Percentiles rank a stretch among this genome's conserved stretches.
Conservation (phyloP, 1,140 invertebrate genomes). For the Galleria mellonella region DNA sequence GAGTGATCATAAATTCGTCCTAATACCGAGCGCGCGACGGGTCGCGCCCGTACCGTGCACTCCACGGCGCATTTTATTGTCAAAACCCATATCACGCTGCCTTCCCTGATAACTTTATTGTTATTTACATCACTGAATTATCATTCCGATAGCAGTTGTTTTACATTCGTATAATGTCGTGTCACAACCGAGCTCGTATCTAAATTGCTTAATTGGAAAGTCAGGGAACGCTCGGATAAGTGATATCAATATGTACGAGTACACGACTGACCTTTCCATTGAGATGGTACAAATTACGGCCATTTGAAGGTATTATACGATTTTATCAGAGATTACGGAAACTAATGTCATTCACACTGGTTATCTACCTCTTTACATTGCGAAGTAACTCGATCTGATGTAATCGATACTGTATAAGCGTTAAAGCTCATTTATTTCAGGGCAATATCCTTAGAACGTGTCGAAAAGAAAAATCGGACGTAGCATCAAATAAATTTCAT, state of each 20-base stretch:
- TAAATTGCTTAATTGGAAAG: slow-evolving; percentile 74
- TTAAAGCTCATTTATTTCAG: slow-evolving; percentile 17
- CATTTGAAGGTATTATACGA: slow-evolving; percentile 24
- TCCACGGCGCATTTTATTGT: slow-evolving; percentile 66
- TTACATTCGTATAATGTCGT: slow-evolving; percentile 66
- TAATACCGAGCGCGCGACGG: slow-evolving; percentile 47
- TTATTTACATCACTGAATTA: slow-evolving; percentile 71
- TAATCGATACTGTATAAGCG: slow-evolving; percentile 19
- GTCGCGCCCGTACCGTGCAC: slow-evolving; percentile 31
- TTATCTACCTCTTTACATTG: slow-evolving; percentile 25
- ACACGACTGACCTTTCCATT: slow-evolving; percentile 35
- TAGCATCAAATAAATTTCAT: not conserved
- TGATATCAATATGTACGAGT: slow-evolving; percentile 39
- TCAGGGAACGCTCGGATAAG: slow-evolving; percentile 34
- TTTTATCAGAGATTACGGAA: slow-evolving; percentile 30
- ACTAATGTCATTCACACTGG: slow-evolving; percentile 22
- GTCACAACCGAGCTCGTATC: slow-evolving; percentile 56
- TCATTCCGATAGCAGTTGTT: slow-evolving; percentile 66
- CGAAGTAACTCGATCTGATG: slow-evolving; percentile 21
- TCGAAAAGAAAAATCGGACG: slow-evolving; percentile 7
- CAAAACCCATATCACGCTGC: slow-evolving; percentile 61
- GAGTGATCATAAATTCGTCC: slow-evolving; percentile 53
- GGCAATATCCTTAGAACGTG: slow-evolving; percentile 14
- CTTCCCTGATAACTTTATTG: slow-evolving; percentile 69
- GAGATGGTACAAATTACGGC: slow-evolving; percentile 28